A percentile compares a stretch with the other conserved stretches of the same genome.
These are phyloP conservation scores for Vollenhovia emeryi DNA, from an alignment of 1,140 invertebrate genomes.

Conservation along the genomic window DNA sequence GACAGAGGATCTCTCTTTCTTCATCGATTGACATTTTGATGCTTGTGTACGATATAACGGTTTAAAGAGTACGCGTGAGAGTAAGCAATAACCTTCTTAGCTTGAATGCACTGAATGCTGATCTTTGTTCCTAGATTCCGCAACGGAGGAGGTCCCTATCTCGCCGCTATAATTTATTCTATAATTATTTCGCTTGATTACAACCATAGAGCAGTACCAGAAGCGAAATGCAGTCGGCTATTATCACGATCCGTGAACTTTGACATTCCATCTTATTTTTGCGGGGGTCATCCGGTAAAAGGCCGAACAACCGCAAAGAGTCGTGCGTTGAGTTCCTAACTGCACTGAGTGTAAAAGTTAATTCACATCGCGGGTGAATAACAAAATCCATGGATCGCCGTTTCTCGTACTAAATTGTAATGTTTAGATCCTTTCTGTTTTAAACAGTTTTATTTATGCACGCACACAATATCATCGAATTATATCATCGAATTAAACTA, in stretches of 20 bases:
- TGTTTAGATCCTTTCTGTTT: neutral
- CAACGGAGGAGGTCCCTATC: slow-evolving; percentile 68
- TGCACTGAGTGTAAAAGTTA: neutral
- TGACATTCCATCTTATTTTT: neutral
- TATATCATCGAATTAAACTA: neutral
- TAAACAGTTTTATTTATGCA: slow-evolving; percentile 2
- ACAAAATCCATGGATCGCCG: neutral
- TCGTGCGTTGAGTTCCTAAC: neutral
- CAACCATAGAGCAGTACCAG: neutral
- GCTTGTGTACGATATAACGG: slow-evolving; percentile 52
- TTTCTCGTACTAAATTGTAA: neutral
- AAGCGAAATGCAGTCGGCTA: neutral
- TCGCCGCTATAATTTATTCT: slow-evolving; percentile 60
- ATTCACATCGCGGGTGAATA: neutral
- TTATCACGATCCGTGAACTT: slow-evolving; percentile 7
- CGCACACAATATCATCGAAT: neutral
- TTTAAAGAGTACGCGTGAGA: slow-evolving; percentile 8
- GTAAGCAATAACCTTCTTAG: slow-evolving; percentile 46
- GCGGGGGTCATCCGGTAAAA: neutral
- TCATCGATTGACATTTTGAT: slow-evolving; percentile 56
- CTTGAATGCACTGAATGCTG: slow-evolving; percentile 64
- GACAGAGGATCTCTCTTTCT: slow-evolving; percentile 62
- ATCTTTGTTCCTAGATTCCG: slow-evolving; percentile 66
- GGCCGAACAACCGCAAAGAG: neutral
- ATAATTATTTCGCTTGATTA: slow-evolving; percentile 67